A percentile compares a stretch with the other conserved stretches of the same genome.
Evolutionary conservation across 2,888 invertebrate genomes (phyloP).

Genomic region (Bhutanitis thaidina): DNA sequence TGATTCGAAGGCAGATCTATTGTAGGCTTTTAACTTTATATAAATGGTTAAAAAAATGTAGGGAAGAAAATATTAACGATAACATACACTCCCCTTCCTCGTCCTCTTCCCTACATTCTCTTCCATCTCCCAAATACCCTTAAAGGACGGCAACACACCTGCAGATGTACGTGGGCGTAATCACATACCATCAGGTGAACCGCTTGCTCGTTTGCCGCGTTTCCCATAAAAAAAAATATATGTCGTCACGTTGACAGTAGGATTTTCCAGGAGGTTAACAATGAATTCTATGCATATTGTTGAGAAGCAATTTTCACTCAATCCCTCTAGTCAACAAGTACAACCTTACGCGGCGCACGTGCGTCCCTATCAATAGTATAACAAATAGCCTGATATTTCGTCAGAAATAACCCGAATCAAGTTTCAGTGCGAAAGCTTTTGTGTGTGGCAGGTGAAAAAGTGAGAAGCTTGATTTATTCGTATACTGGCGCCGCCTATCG

Average conservation of each 20-base stretch:
- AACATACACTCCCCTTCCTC: too few species aligned
- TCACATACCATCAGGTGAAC: too few species aligned
- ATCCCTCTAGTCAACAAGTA: slow-evolving; percentile 75
- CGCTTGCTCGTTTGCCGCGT: too few species aligned
- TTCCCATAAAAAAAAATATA: too few species aligned
- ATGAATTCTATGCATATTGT: slow-evolving; percentile 73
- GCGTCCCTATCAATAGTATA: slow-evolving; percentile 77
- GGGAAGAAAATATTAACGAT: too few species aligned
- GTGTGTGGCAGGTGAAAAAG: slow-evolving; percentile 80
- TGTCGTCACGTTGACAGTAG: background rate
- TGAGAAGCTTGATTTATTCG: slow-evolving; percentile 77
- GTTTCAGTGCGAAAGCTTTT: slow-evolving; percentile 77
- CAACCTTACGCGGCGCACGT: slow-evolving; percentile 75
- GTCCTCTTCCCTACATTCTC: too few species aligned
- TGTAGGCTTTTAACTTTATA: too few species aligned
- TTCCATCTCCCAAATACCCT: too few species aligned
- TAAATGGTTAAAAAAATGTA: too few species aligned
- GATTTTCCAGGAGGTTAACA: slow-evolving; percentile 37
- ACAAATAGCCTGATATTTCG: slow-evolving; percentile 79
- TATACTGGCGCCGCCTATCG: slow-evolving; percentile 72
- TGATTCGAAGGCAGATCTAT: too few species aligned
- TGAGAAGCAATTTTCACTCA: slow-evolving; percentile 75
- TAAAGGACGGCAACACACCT: too few species aligned
- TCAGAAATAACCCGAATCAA: slow-evolving; percentile 80
- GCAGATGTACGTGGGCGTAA: too few species aligned